Conservation (phyloP, 2,888 invertebrate species). For the Sicus ferrugineus region DNA sequence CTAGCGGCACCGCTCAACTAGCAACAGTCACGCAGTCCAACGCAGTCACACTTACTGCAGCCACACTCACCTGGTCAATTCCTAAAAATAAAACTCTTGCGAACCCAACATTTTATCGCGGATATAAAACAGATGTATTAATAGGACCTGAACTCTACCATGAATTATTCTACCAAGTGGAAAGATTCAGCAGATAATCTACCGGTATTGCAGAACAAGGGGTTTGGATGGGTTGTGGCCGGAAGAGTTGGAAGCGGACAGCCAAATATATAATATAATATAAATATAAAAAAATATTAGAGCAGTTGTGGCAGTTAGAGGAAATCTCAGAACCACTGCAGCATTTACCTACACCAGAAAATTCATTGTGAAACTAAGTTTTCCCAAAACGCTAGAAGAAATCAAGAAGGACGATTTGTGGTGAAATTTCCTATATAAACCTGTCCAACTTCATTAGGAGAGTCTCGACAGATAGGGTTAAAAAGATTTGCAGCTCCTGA, state of each 20-base stretch:
- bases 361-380: not conserved
- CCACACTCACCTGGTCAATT: not conserved
- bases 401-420: not conserved
- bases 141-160: not conserved
- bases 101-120: not conserved
- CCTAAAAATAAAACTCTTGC: not conserved
- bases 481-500: too few species aligned
- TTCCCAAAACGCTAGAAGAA: not conserved
- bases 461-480: too few species aligned
- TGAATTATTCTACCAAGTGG: too few species aligned
- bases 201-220: not conserved
- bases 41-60: not conserved
- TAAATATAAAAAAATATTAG: not conserved
- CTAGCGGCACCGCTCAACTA: not conserved
- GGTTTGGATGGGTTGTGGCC: not conserved
- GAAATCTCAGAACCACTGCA: not conserved
- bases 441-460: too few species aligned
- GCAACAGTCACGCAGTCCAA: not conserved
- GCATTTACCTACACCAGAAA: not conserved
- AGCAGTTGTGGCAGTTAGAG: not conserved
- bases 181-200: not conserved
- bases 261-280: not conserved
- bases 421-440: too few species aligned
- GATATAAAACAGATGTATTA: not conserved
- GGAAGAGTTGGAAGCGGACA: not conserved